Evolutionary conservation across 1,140 invertebrate species (phyloP), one percentile per base, ranked within the genome.

Genomic region (Ceratina calcarata): DNA sequence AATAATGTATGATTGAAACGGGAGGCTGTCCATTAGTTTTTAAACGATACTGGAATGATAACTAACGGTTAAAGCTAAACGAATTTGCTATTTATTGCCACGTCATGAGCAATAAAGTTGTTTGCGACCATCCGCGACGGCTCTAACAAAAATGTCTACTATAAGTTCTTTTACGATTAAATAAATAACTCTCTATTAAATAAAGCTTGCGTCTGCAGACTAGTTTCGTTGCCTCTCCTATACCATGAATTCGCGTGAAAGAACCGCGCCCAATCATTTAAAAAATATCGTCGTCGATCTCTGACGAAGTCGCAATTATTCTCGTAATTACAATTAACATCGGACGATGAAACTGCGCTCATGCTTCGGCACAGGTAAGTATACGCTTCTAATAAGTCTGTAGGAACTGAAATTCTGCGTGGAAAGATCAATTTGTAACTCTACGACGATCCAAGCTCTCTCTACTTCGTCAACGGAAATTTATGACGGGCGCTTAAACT

Each of bases 21-120:
- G 27, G 27, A 32, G 4, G 27, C 27, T 6, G 37, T 45, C 6
- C 37, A 10, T 45, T 45, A 3, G 37, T 45, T 45, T 45, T 45
- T 45, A 45, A 45, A 45, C 37, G 37, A 45, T 55, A 67, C 22
- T 79, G 68, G 61, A 79, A 79, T 81, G 69, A 71, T 61, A 22
- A 24, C 55, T 61, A n/a, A 8, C 37, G 37, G 37, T 45, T 55
- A 79, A 27, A 53, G 60, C 66, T 62, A 61, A 74, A 80, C 55
- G 65, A 37, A 67, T 15, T n/a, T 51, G 55, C 22, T 53, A 51
- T 32, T 82, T 80, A 80, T 82, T 82, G 57, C 66, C 27, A 79
- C 68, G 3, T 79, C 22, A 51, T 70, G 60, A 81, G 64, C 61
- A 78, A 81, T 51, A 71, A 81, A 81, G 24, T 78, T 45, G 20